Base-by-base conservation (phyloP, 2,888 invertebrate genomes). In the Protophormia terraenovae region DNA sequence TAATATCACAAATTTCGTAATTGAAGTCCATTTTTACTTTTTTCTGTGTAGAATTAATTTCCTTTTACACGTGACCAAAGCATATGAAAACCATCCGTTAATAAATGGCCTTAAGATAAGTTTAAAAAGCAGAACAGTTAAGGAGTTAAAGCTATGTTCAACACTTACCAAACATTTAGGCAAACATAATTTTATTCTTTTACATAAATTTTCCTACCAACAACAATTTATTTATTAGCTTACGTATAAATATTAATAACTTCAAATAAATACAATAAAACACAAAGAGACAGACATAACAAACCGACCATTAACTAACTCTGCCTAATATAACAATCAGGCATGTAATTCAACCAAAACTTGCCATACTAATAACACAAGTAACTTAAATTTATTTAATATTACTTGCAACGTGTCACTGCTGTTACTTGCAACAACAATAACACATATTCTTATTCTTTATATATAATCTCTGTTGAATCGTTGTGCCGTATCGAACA, bases 41-140 rank as follows among this genome's bases (percentile, higher is more conserved):
- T n/a, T n/a, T n/a, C n/a, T n/a, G n/a, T n/a, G n/a, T 41, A 67
- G 29, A 79, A 71, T 72, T 73, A 81, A 81, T 81, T 81, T 75
- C 38, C 66, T 50, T 81, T 75, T 60, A 75, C n/a, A n/a, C n/a
- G n/a, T 38, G 67, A 67, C 22, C 60, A 69, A 35, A 60, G 60
- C 47, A 62, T 60, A 14, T 32, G 14, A 50, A 60, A 69, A 35
- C 8, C 10, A 55, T 19, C 1, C 1, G 55, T n/a, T n/a, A 8
- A 41, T n/a, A 12, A n/a, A 2, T 32, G n/a, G 16, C 14, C 12
- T 29, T 41, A n/a, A n/a, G n/a, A n/a, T n/a, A n/a, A n/a, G n/a
- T n/a, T n/a, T n/a, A n/a, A n/a, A 55, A 55, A 8, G 3, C 55
- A 38, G 50, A 12, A 2, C 16, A 27, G 3, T 69, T 29, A 60